Conservation (phyloP, 2,113 vertebrate genomes). For the Scatophagus argus region DNA sequence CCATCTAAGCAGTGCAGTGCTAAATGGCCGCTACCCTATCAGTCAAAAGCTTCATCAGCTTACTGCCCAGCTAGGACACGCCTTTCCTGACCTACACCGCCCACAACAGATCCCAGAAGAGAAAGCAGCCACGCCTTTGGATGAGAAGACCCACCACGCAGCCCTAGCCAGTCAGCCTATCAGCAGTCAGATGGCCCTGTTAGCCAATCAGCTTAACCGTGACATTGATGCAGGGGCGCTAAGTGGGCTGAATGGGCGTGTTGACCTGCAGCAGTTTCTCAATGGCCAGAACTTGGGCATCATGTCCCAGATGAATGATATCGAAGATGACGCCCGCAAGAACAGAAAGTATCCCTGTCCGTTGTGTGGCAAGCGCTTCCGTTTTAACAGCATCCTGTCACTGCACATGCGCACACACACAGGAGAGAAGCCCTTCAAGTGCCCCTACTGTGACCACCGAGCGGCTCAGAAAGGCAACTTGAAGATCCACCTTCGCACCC, state of each 20-base stretch:
- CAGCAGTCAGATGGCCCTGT: conserved; percentile 96
- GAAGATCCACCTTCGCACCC: conserved; percentile 98
- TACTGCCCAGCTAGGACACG: conserved; percentile 97
- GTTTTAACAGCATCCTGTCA: conserved; percentile 99
- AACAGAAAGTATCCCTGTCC: conserved; percentile 98
- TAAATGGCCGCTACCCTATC: conserved; percentile 99
- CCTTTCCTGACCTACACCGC: conserved; percentile 94
- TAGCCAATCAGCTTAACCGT: conserved; percentile 95
- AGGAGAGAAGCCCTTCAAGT: conserved; percentile 99
- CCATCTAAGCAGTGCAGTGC: conserved; percentile 92
- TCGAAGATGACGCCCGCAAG: conserved; percentile 97
- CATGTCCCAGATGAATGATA: conserved; percentile 99
- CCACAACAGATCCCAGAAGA: conserved; percentile 94
- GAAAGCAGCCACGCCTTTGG: conserved; percentile 88
- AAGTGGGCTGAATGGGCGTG: conserved; percentile 91
- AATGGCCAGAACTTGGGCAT: conserved; percentile 98
- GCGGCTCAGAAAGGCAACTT: conserved; percentile 98
- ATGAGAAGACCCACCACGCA: conserved; percentile 95
- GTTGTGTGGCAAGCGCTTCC: conserved; percentile 97
- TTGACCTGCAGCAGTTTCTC: conserved; percentile 97
- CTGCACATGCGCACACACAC: conserved; percentile 99
- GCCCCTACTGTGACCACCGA: conserved; percentile 98
- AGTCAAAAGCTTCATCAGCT: conserved; percentile 98
- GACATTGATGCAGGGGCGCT: conserved; percentile 90
- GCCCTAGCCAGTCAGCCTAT: conserved; percentile 93